A percentile compares a stretch with the other conserved stretches of the same genome.
phyloP scores from a whole-genome alignment of 2,888 invertebrate genomes.

The Salticus scenicus region DNA sequence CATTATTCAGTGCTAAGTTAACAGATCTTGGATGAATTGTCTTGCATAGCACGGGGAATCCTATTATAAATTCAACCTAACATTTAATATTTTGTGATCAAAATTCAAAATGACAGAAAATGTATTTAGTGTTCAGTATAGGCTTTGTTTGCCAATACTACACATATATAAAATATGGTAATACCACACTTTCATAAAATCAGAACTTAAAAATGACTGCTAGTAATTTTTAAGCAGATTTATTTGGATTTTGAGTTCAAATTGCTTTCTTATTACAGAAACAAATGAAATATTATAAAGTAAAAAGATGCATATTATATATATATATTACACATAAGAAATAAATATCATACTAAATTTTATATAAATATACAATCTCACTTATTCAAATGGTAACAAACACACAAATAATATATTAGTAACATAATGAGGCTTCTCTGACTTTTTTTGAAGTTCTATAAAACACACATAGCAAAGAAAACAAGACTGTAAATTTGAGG shows the following conservation, averaged over 20 bases:
- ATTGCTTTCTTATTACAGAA: not conserved
- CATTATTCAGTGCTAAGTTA: too few relatives aligned
- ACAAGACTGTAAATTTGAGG: not conserved
- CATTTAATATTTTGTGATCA: too few relatives aligned
- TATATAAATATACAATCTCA: conserved; percentile 3
- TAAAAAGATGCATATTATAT: not conserved
- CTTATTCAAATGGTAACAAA: not conserved
- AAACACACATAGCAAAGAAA: not conserved
- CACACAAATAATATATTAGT: not conserved
- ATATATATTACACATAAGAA: conserved; percentile 11
- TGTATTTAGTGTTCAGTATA: too few relatives aligned
- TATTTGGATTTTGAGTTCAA: not conserved
- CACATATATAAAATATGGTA: too few relatives aligned
- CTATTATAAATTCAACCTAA: too few relatives aligned
- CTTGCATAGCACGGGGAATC: too few relatives aligned
- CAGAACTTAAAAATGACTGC: too few relatives aligned
- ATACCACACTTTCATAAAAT: too few relatives aligned
- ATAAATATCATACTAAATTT: conserved; percentile 1
- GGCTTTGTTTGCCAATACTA: too few relatives aligned
- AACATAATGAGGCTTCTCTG: not conserved
- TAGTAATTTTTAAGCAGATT: conserved; percentile 1
- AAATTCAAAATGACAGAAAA: too few relatives aligned
- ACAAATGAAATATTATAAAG: not conserved
- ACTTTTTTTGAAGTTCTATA: not conserved
- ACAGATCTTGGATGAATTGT: too few relatives aligned